Evolutionary conservation across 2,113 vertebrate species (phyloP), one percentile per base, ranked within the genome.

Genomic region (Cryptotis parvus): DNA sequence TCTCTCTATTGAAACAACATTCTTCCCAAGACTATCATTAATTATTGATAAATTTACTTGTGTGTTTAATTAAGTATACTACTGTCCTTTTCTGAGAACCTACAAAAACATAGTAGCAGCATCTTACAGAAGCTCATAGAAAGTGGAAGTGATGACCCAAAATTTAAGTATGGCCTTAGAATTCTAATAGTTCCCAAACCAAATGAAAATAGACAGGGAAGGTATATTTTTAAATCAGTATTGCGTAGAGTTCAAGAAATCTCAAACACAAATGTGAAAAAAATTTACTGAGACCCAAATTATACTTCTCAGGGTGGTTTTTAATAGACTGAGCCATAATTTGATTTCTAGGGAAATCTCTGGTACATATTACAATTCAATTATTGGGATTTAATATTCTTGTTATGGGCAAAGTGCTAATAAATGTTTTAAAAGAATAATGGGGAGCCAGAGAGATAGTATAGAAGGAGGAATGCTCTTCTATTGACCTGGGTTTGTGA

Each of bases 71-170:
- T 93, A 66, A 45, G 26, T 37, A 70, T 73, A 35, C 96, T 92
- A 89, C 93, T 96, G 95, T 83, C 6, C 92, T 94, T n/a, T n/a
- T n/a, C n/a, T 93, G 93, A 97, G 96, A 97, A 86, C 95, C 91
- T 95, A 94, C 92, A 88, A 88, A 94, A 96, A 94, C 96, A 91
- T 81, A 96, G 96, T 96, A 96, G 96, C 92, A 96, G 91, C 94
- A 93, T 95, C 96, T 92, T 94, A 89, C 96, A 93, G 94, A 96
- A 97, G 96, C 93, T 93, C 70, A 66, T 89, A 96, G 88, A 96
- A 95, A 96, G 95, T 91, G 90, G 93, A 93, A 95, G 52, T 94
- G 66, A 97, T 94, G 92, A 86, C 94, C 97, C 70, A 96, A 90
- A 95, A 94, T 90, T 91, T 78, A 95, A 97, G 95, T 73, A 91